Evolutionary conservation across 2,888 invertebrate genomes (phyloP), one percentile per base, ranked within the genome.

Genomic region (Lasioglossum malachurum): DNA sequence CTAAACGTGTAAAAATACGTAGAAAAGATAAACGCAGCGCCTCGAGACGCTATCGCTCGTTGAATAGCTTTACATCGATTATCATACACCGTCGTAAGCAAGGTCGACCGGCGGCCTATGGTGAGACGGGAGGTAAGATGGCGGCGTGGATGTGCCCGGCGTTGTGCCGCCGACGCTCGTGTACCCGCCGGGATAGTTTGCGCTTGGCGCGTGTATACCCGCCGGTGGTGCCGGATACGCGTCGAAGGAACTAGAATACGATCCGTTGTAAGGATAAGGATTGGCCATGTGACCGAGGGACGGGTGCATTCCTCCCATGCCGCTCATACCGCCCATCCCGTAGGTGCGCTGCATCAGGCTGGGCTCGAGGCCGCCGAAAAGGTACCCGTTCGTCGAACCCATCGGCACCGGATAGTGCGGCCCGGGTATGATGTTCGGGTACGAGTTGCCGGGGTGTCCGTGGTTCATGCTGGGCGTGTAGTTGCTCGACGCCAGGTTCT

Each of bases 161-260:
- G 92, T 92, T 31, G 93, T 84, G 86, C 91, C 88, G 75, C 92
- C 92, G 73, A 92, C 91, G 44, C 93, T 91, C 72, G 93, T 89
- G 89, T 95, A 94, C 75, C 94, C 93, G 44, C 94, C 93, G 49
- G 97, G 97, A 95, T 97, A 97, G 94, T 97, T 97, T 60, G 97
- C 97, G 94, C 97, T 97, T 75, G 97, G 97, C 94, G 97, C 96
- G 94, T 97, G 97, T 89, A 97, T 95, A 41, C 94, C 93, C 84
- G 96, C 96, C 72, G 97, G 96, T 71, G 96, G 95, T 67, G 96
- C 94, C 31, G 96, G 95, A 94, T 96, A 96, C 80, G 95, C 93
- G 85, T 95, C 95, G 90, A 95, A 95, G 80, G 95, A 95, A 93
- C 95, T 95, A 85, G 95, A 91, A 81, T 95, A 95, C 69, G 94